Base-by-base conservation (phyloP, 2,113 vertebrate species). In the Limnothrissa miodon region DNA sequence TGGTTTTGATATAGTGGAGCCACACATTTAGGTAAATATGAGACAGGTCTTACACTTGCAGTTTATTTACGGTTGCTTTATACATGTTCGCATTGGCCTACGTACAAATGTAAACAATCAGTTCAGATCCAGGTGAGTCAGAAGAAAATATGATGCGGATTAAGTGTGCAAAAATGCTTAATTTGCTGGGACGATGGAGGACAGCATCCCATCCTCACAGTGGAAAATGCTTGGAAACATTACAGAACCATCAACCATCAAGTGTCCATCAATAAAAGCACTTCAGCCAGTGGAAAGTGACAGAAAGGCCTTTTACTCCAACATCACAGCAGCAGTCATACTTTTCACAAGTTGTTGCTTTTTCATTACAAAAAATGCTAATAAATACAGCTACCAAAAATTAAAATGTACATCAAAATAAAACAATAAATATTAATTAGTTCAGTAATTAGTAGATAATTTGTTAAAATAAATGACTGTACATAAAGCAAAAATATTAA, bases 281-380 rank as follows among this genome's bases (percentile, higher is more conserved):
- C 51, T 23, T 56, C 51, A 56, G 6, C 19, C 19, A 6, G 19
- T 56, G 51, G 21, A 4, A 45, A 56, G 78, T 82, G 81, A 59
- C 81, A 82, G 70, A 92, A 91, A 92, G 86, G 89, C 86, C 91
- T 93, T 93, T 88, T 86, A 88, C 85, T 87, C 92, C 92, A 88
- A 92, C 86, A 91, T 89, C 66, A 85, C 91, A 91, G 91, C 88
- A 89, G 87, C 86, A 90, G 83, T 89, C 84, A 88, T 84, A 91
- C 89, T 86, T 85, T 44, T 84, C 59, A 66, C 5, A 9, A 33
- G n/a, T 66, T 6, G 59, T 25, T 11, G 59, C 59, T 33, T 25
- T 33, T 33, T 86, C 89, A 90, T 33, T 66, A 74, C 42, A 89
- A 85, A 88, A 89, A 88, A 82, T n/a, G 83, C 80, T 44, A 78